Evolutionary conservation across 1,140 invertebrate species (phyloP), one percentile per base, ranked within the genome.

Genomic region (Chymomyza costata): DNA sequence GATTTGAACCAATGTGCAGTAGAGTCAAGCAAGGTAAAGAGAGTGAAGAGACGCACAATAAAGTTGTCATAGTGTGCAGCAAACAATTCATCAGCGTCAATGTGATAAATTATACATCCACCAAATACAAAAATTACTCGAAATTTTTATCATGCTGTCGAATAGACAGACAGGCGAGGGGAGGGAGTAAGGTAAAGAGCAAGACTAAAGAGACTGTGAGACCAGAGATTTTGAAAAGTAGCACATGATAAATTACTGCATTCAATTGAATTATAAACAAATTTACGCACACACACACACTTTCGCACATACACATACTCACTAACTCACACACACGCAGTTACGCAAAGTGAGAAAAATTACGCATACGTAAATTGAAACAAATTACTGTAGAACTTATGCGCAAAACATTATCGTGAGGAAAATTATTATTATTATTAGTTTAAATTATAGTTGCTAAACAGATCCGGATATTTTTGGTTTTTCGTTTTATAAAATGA

Each of bases 81-180:
- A 59, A 76, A 76, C 71, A 78, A 76, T 76, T 76, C 71, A 76
- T 76, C 71, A 76, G 71, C 71, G 71, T 76, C 71, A 76, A 78
- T 76, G 71, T 76, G 71, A 76, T 76, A 76, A 76, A 76, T 76
- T 76, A 76, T 76, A 49, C 52, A 64, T 63, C 58, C 32, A 78
- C 66, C 66, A 47, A n/a, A n/a, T 66, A 55, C 61, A 32, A 50
- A 76, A 76, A 78, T 71, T 76, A 66, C 45, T 53, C 35, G 35
- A 66, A 66, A 70, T 78, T 76, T 78, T 76, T 76, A 65, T 69
- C 34, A 25, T 46, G 13, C 45, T 17, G 34, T n/a, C 34, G 21
- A 14, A 43, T 16, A n/a, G 6, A 14, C n/a, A 15, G 3, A 1
- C 6, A 32, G 34, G n/a, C 49, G 41, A 30, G 21, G 31, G 31